Evolutionary conservation across 2,888 invertebrate species (phyloP).

Genomic region (Atrina japonica): DNA sequence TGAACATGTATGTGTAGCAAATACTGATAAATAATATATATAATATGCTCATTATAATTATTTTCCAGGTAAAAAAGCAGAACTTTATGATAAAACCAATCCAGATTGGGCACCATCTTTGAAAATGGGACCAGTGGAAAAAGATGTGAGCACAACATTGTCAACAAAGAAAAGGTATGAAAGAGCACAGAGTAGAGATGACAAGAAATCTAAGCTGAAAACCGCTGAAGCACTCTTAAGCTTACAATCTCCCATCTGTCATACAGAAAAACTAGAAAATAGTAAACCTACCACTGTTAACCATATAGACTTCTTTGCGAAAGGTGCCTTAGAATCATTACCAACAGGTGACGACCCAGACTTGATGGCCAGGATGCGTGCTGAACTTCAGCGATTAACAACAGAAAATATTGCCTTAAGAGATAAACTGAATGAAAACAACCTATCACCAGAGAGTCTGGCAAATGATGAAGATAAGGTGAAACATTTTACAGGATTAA

Average conservation of each 20-base stretch:
- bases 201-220: background rate
- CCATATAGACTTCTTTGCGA: too few species aligned
- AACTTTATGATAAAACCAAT: constrained; percentile 25
- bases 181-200: constrained; percentile 2
- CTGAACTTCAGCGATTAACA: constrained; percentile 6
- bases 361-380: too few species aligned
- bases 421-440: constrained; percentile 12
- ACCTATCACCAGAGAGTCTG: constrained; percentile 19
- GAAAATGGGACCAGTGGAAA: constrained; percentile 15
- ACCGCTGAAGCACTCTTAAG: constrained; percentile 13
- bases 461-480: too few species aligned
- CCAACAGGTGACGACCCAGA: too few species aligned
- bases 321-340: too few species aligned
- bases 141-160: background rate
- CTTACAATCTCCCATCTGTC: too few species aligned
- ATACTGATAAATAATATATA: too few species aligned
- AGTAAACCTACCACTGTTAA: too few species aligned
- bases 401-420: constrained; percentile 2
- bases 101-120: constrained; percentile 39
- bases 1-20: too few species aligned
- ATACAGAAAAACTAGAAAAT: too few species aligned
- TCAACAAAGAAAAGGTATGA: constrained; percentile 27
- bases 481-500: too few species aligned
- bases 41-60: too few species aligned
- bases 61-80: constrained; percentile 27